Evolutionary conservation across 2,113 vertebrate genomes (phyloP), one percentile per base, ranked within the genome.

Genomic region (Colius striatus): DNA sequence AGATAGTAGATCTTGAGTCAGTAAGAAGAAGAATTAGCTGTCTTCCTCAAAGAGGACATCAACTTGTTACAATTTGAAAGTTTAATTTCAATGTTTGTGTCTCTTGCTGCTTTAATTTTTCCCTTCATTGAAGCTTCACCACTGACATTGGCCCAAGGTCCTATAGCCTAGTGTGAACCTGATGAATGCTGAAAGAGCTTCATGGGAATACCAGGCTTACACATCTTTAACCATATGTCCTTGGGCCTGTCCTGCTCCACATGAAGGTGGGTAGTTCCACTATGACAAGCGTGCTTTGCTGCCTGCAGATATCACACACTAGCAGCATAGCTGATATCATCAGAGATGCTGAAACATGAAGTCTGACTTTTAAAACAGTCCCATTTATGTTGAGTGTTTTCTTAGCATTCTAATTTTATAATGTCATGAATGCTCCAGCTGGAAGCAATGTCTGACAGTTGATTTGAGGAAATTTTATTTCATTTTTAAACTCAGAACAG

Each of bases 321-420:
- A 96, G 89, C 95, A 92, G 45, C 71, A 78, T 60, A 96, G 75
- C 78, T 94, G 86, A 95, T 94, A 94, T 2, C 63, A 94, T 75
- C 87, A 91, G 63, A 76, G 83, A 93, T 87, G 88, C 87, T 86
- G 78, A 94, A 97, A 96, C 93, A 74, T 84, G 68, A 95, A 66
- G 73, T 87, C 94, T 97, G 94, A 96, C 91, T 98, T 97, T 96
- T 94, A 98, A 97, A 96, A 92, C 83, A 92, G 95, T 78, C 87
- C 62, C 80, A 77, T 96, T 97, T 96, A 54, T 79, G 19, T 83
- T 62, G 84, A 95, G 38, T 73, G 41, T 93, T 98, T 97, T 96
- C 89, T 94, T 70, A 95, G 71, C 45, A 60, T 96, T 97, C 97
- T 98, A 98, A 97, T 97, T 97, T 97, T 97, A 94, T 93, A 91